A percentile compares a stretch with the other conserved stretches of the same genome.
Evolutionary conservation across 2,888 invertebrate species (phyloP).

Genomic region (Drosophila nr. perissopoda): DNA sequence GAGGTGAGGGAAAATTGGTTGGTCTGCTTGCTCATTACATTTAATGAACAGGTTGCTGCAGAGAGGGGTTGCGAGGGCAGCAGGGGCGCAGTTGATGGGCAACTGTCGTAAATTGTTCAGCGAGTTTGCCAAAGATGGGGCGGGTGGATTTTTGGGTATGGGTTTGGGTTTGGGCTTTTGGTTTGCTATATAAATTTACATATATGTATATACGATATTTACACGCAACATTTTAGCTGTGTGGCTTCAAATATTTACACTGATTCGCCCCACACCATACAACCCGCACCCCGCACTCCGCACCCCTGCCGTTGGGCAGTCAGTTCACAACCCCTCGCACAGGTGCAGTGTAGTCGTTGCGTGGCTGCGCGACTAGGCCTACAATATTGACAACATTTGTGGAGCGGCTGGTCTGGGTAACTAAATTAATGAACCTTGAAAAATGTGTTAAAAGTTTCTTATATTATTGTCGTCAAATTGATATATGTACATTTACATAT

Average conservation of each 20-base stretch:
- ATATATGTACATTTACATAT: conserved; percentile 25
- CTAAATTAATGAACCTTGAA: conserved; percentile 79
- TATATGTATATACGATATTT: conserved; percentile 78
- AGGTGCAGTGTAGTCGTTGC: conserved; percentile 34
- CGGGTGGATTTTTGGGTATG: not conserved
- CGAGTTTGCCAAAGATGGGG: conserved; percentile 5
- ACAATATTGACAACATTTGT: conserved; percentile 46
- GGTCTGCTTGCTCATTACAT: conserved; percentile 72
- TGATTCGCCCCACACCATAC: conserved; percentile 50
- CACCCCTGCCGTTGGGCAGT: not conserved
- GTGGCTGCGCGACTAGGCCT: conserved; percentile 27
- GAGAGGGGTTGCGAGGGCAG: not conserved
- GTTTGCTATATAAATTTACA: conserved; percentile 72
- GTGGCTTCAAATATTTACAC: conserved; percentile 77
- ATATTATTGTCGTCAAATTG: conserved; percentile 61
- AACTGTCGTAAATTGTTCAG: conserved; percentile 73
- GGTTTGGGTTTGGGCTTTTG: conserved; percentile 22
- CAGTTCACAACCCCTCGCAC: conserved; percentile 13
- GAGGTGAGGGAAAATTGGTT: conserved; percentile 19
- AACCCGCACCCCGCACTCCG: not conserved
- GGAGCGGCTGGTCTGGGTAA: conserved; percentile 1
- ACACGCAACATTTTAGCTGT: conserved; percentile 78
- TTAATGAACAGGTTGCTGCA: conserved; percentile 67
- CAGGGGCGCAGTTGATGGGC: conserved; percentile 59
- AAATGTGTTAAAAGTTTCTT: conserved; percentile 80